phyloP scores from a whole-genome alignment of 2,113 vertebrate genomes.

The Nipponia nippon region DNA sequence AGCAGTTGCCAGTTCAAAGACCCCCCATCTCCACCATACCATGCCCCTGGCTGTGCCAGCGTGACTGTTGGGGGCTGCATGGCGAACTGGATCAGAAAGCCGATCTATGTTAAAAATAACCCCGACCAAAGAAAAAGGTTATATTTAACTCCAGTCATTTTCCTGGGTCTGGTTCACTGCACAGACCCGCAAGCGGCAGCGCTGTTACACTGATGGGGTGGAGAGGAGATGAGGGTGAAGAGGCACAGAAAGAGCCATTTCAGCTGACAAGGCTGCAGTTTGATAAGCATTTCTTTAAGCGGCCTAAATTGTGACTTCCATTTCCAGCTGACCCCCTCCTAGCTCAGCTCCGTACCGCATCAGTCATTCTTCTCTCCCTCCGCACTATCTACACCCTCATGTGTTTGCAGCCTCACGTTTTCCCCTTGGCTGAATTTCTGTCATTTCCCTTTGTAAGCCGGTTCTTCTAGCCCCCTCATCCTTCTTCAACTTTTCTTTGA shows the following conservation, averaged over 20 bases:
- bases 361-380: conserved; percentile 10
- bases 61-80: not conserved
- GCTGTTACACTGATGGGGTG: not conserved
- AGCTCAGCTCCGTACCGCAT: not conserved
- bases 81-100: conserved; percentile 36
- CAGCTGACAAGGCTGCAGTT: not conserved
- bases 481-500: conserved; percentile 65
- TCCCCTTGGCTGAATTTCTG: conserved; percentile 65
- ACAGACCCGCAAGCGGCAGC: not conserved
- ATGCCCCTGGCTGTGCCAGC: not conserved
- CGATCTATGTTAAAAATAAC: conserved; percentile 45
- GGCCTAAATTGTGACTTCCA: not conserved
- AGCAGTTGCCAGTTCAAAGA: conserved; percentile 31
- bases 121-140: conserved; percentile 41
- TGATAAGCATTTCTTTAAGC: conserved; percentile 4
- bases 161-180: conserved; percentile 47
- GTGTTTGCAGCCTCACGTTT: conserved; percentile 58
- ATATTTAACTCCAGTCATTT: conserved; percentile 53
- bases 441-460: conserved; percentile 60
- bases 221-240: conserved; percentile 20
- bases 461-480: conserved; percentile 58
- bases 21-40: not conserved
- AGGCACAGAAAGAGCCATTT: not conserved
- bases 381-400: not conserved
- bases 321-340: conserved; percentile 41